Base-by-base conservation (phyloP, 2,888 invertebrate species). In the Zeuzera pyrina region DNA sequence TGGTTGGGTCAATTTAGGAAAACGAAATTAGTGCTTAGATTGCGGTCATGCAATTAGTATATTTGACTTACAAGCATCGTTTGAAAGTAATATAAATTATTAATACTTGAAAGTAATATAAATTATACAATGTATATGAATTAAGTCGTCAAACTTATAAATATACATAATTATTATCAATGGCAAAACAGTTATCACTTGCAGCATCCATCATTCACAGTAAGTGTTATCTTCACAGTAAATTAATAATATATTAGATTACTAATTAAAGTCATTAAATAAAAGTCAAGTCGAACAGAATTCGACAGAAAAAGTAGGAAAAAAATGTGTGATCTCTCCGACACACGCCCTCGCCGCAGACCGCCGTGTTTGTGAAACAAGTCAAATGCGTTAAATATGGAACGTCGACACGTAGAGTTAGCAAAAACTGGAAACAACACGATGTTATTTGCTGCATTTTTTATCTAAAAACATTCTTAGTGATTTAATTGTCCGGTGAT, bases 221-320 rank as follows among this genome's bases (percentile, higher is more conserved):
- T 57, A 53, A 55, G 58, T 57, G 59, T 62, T 58, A 63, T 56
- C 55, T 57, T 54, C 58, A 59, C 56, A 57, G 58, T 57, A 59
- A 65, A 71, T 72, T 72, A 62, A 70, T 70, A 63, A 73, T 71
- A 70, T 70, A 69, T 64, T 65, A 55, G 76, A 71, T 76, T 68
- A 67, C 74, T 78, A 77, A 77, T 79, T 76, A 69, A 65, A 67
- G 69, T 79, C 78, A 79, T 81, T 81, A 81, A 69, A 64, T 54
- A 59, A 61, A 66, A 69, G 64, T 55, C 49, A 60, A 63, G 57
- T 55, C 59, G 56, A 57, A 57, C 65, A 58, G 66, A 73, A 58
- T 76, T 68, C 70, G 72, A 68, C 67, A 52, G 62, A 58, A 66
- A 67, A 68, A 61, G 54, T 48, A 33, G 41, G 46, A 47, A 49